These are phyloP conservation scores for Plusia festucae DNA, from an alignment of 2,888 invertebrate species.

Conservation along the genomic window DNA sequence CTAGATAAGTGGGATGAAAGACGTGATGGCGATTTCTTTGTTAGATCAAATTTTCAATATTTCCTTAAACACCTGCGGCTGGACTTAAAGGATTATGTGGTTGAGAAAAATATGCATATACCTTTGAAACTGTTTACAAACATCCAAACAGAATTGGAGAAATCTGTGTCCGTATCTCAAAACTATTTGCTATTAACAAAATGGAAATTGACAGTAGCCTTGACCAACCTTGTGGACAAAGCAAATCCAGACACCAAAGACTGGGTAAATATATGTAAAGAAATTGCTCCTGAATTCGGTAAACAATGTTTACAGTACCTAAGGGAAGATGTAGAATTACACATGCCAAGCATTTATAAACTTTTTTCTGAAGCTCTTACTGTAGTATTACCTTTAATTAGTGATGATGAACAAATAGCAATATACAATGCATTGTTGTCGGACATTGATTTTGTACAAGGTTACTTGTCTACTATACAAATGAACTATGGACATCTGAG, in stretches of 20 bases:
- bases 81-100: constrained; percentile 61
- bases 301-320: constrained; percentile 67
- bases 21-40: constrained; percentile 44
- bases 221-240: constrained; percentile 62
- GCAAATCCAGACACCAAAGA: constrained; percentile 33
- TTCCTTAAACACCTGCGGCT: constrained; percentile 59
- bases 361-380: constrained; percentile 66
- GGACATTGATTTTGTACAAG: constrained; percentile 65
- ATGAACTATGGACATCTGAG: constrained; percentile 47
- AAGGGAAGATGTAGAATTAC: constrained; percentile 66
- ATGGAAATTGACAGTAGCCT: constrained; percentile 67
- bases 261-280: constrained; percentile 56
- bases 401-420: constrained; percentile 29
- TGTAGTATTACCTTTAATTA: constrained; percentile 38
- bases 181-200: constrained; percentile 71
- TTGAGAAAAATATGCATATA: constrained; percentile 56
- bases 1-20: constrained; percentile 63
- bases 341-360: constrained; percentile 72
- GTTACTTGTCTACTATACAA: constrained; percentile 67
- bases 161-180: constrained; percentile 63
- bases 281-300: constrained; percentile 65
- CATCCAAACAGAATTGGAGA: constrained; percentile 60
- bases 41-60: constrained; percentile 55
- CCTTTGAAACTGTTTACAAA: constrained; percentile 64
- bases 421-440: constrained; percentile 63